Base-by-base conservation (phyloP, 64 coral and sea anemone genomes). In the Anthopleura sola region DNA sequence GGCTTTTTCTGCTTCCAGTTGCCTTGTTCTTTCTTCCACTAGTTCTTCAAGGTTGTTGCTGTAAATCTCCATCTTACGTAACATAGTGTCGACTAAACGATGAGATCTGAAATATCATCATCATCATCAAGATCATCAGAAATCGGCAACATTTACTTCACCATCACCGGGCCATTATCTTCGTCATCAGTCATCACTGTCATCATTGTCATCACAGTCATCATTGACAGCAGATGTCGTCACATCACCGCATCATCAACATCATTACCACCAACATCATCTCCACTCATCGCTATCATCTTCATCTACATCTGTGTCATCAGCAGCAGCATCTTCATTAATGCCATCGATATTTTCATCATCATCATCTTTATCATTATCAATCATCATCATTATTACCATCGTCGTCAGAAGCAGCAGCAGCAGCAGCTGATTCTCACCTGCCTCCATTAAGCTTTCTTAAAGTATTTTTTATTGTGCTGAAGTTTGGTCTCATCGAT, bases 21-120 rank as follows among this genome's bases (percentile, higher is more conserved):
- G 91, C 74, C 57, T 85, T 21, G 91, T 93, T 58, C 91, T 80
- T 68, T 93, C 91, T 37, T 77, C 82, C 17, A 93, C 91, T 38
- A 93, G 39, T 50, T 82, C 64, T 55, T 93, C 91, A 37, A 93
- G 26, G 38, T 93, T 88, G 82, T 88, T 93, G 21, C 83, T 93
- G 75, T 93, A 93, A 29, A 86, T 93, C 82, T 93, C 91, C 91
- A 93, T 93, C 82, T 86, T 93, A 17, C 37, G 62, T 51, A 93
- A 80, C 86, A 93, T 93, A 32, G 78, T 93, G 69, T 93, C 91
- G 49, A 93, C 55, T 15, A 93, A 51, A 55, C 82, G 78, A 17
- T 75, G 68, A 57, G 91, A 47, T 38, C 91, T 93, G 49, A 60
- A 60, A 81, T 78, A 71, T 69, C n/a, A 69, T 69, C 24, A 69